These are phyloP conservation scores for Pagrus major DNA, from an alignment of 2,113 vertebrate genomes.

Conservation along the genomic window DNA sequence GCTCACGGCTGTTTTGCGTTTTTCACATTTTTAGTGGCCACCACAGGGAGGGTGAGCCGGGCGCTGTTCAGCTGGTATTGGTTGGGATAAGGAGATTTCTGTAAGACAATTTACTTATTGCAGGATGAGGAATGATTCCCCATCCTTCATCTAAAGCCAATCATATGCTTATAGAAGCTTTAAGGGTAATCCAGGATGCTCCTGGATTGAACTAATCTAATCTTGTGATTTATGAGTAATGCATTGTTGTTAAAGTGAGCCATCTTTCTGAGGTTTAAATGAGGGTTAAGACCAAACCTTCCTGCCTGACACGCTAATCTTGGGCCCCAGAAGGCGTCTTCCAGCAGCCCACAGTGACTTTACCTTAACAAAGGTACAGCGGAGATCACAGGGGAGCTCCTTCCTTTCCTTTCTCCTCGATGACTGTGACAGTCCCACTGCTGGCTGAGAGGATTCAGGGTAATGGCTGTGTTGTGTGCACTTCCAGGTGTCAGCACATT, in stretches of 20 bases:
- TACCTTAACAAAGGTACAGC: neutral
- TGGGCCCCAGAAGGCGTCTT: neutral
- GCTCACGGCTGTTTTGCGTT: too few species aligned
- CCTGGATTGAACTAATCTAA: neutral
- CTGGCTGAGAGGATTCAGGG: neutral
- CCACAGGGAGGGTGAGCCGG: too few species aligned
- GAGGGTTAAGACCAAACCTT: neutral
- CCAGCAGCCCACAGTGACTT: too few species aligned
- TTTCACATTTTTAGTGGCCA: too few species aligned
- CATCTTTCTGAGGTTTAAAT: neutral
- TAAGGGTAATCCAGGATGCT: neutral
- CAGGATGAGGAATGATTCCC: too few species aligned
- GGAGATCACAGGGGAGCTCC: neutral
- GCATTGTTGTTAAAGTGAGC: neutral
- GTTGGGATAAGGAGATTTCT: too few species aligned
- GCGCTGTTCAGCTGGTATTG: too few species aligned
- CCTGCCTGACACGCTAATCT: neutral
- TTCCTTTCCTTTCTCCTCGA: neutral
- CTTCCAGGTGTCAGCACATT: constrained; percentile 27
- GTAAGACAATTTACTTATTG: too few species aligned
- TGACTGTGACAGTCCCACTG: neutral
- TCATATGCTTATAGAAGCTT: neutral
- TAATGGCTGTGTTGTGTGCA: neutral
- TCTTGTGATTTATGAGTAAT: too few species aligned
- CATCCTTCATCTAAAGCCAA: neutral